These are phyloP conservation scores for Rhagoletis pomonella DNA, from an alignment of 1,140 invertebrate species.

Conservation along the genomic window DNA sequence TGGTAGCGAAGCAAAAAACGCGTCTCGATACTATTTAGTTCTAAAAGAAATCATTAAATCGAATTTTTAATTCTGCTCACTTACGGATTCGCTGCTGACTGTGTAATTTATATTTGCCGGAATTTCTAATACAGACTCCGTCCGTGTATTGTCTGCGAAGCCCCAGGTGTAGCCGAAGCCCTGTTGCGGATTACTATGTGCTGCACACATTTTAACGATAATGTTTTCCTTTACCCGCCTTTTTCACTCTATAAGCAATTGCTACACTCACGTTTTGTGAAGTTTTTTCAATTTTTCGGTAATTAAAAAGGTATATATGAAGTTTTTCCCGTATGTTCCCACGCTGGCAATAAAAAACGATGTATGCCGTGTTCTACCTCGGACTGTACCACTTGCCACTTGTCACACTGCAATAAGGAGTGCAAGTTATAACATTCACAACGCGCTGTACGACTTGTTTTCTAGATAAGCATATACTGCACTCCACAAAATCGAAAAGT, in stretches of 20 bases:
- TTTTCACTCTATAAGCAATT: conserved; percentile 18
- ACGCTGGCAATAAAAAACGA: conserved; percentile 35
- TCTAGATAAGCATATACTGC: not conserved
- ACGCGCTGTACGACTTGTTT: not conserved
- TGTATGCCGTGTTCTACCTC: conserved; percentile 14
- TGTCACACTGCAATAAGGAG: conserved; percentile 18
- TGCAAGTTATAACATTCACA: conserved; percentile 20
- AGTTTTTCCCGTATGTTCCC: conserved; percentile 17
- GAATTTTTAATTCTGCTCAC: conserved; percentile 54
- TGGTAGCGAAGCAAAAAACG: conserved; percentile 1
- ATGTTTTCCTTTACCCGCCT: conserved; percentile 35
- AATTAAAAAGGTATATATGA: conserved; percentile 1
- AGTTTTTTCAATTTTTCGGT: not conserved
- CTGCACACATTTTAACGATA: conserved; percentile 70
- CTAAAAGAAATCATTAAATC: not conserved
- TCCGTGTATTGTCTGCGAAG: conserved; percentile 71
- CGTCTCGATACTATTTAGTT: not conserved
- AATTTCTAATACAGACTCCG: conserved; percentile 73
- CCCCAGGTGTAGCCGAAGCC: conserved; percentile 73
- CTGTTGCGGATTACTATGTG: conserved; percentile 71
- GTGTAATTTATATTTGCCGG: conserved; percentile 74
- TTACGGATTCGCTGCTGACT: conserved; percentile 73
- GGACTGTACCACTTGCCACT: conserved; percentile 52
- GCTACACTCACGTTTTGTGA: too few species aligned
- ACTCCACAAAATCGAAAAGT: not conserved